phyloP scores from a whole-genome alignment of 2,113 vertebrate genomes.

The Macroglossus sobrinus region DNA sequence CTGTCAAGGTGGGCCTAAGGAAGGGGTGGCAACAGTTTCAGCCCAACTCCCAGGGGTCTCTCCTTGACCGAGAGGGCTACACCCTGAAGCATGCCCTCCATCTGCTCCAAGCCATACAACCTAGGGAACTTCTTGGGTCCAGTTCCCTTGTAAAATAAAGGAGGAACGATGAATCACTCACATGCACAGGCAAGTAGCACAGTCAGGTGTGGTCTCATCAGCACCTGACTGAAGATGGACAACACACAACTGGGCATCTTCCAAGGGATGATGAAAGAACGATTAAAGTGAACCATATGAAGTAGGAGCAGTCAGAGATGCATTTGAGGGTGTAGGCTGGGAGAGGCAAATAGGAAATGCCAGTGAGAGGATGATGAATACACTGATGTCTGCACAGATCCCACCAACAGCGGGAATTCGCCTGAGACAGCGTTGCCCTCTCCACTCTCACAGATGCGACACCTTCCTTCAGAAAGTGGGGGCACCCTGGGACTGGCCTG shows the following conservation, averaged over 20 bases:
- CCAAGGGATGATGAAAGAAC: neutral
- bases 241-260: neutral
- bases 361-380: neutral
- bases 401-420: too few species aligned
- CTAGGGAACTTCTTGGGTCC: neutral
- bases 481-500: neutral
- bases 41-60: neutral
- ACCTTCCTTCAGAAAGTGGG: neutral
- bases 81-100: neutral
- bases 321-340: neutral
- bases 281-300: neutral
- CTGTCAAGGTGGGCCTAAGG: neutral
- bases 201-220: neutral
- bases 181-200: neutral
- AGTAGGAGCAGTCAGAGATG: neutral
- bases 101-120: neutral
- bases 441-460: neutral
- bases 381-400: accelerated
- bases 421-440: neutral
- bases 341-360: neutral
- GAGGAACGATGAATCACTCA: neutral
- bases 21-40: neutral
- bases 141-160: neutral
- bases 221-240: neutral
- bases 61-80: neutral